Percentiles rank a stretch among this genome's conserved stretches.
These are phyloP conservation scores for Sebastes hopkinsi DNA, from an alignment of 2,797 vertebrate species.

Conservation along the genomic window DNA sequence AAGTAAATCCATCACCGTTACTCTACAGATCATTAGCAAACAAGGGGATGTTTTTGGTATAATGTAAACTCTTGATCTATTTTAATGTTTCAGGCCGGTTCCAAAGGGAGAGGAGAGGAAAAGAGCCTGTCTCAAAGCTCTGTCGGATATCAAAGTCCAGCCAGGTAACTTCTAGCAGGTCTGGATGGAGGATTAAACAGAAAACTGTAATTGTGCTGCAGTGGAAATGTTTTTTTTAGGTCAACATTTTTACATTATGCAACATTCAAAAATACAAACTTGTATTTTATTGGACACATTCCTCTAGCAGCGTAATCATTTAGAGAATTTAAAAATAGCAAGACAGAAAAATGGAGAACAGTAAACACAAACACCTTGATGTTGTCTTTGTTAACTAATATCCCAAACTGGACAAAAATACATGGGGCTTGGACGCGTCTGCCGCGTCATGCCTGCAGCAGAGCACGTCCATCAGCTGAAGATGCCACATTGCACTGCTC, in stretches of 20 bases:
- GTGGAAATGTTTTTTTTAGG: background rate
- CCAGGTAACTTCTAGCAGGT: conserved; percentile 82
- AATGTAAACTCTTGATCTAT: background rate
- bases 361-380: background rate
- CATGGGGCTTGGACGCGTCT: too few relatives aligned
- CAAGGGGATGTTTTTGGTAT: background rate
- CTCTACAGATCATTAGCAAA: background rate
- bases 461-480: too few relatives aligned
- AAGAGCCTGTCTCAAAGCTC: conserved; percentile 92
- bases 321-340: background rate
- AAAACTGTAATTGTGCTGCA: background rate
- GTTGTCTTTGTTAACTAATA: too few relatives aligned
- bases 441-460: too few relatives aligned
- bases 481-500: too few relatives aligned
- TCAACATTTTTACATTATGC: background rate
- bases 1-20: conserved; percentile 80
- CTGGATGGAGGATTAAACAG: background rate
- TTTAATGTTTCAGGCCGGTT: conserved; percentile 85
- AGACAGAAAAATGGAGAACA: background rate
- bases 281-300: background rate
- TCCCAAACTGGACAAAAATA: too few relatives aligned
- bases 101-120: conserved; percentile 98
- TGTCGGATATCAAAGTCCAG: conserved; percentile 96
- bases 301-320: background rate
- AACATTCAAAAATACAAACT: background rate